Base-by-base conservation (phyloP, 2,113 vertebrate species). In the Cyanocitta stelleri region DNA sequence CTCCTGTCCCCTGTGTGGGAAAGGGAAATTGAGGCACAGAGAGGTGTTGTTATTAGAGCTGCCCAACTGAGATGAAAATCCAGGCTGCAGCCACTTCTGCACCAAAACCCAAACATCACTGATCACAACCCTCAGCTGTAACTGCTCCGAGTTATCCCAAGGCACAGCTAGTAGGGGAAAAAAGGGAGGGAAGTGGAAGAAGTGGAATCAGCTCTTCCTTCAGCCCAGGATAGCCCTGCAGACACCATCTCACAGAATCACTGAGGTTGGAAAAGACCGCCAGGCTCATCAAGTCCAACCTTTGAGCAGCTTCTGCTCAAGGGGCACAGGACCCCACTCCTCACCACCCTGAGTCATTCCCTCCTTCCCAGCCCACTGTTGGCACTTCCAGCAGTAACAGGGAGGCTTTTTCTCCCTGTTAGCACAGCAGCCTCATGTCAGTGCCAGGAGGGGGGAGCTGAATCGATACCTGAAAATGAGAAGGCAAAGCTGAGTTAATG, bases 391-490 rank as follows among this genome's bases (percentile, higher is more conserved):
- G 88, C 64, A 77, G 64, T 46, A 58, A 3, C 1, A 0, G 46
- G 41, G 74, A 39, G 43, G 46, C n/a, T 83, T 90, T 85, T 44
- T 46, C 61, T 82, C 61, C 71, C 80, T 5, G 0, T 80, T 46
- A 96, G 55, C 81, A 17, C 55, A 55, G 55, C 11, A 0, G 49
- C 63, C 52, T 9, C 85, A 9, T 13, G 33, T 8, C 56, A 5
- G 13, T 33, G 94, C 91, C 93, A 46, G 76, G 87, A 89, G 64
- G 30, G 52, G 30, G 0, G 7, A 93, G 49, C 35, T 19, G 61
- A 89, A 97, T 97, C 96, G 2, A 97, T 95, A 97, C 37, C n/a
- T 93, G 95, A 93, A 89, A 97, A 97, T 95, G 96, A 97, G 95
- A 95, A 91, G 90, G 13, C 48, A 32, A 49, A 79, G 74, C 72